A percentile compares a stretch with the other conserved stretches of the same genome.
Evolutionary conservation across 2,113 vertebrate genomes (phyloP).

Genomic region (Chaetodon auriga): DNA sequence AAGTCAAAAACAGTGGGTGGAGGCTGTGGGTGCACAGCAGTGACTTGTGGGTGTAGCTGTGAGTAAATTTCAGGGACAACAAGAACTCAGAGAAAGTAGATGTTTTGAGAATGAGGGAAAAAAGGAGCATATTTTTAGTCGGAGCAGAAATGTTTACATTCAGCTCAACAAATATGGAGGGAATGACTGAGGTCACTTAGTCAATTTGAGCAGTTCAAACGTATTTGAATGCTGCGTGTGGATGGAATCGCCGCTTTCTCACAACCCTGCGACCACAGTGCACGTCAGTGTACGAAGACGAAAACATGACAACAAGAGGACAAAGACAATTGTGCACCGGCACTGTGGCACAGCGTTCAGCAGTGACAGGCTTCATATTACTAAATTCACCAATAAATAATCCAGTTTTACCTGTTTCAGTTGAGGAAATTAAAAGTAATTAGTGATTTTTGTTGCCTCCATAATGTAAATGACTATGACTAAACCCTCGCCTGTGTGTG

Average conservation of each 20-base stretch:
- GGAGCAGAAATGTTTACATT: constrained; percentile 15
- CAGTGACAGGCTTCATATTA: no score
- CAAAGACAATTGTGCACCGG: background rate
- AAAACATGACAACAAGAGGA: no score
- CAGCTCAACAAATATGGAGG: background rate
- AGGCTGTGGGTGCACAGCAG: constrained; percentile 22
- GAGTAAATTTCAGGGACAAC: constrained; percentile 14
- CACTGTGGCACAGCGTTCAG: background rate
- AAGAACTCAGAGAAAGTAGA: background rate
- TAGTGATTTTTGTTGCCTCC: background rate
- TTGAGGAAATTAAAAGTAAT: background rate
- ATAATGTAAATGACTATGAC: background rate
- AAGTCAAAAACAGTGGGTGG: constrained; percentile 37
- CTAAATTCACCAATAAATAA: background rate
- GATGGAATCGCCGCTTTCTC: no score
- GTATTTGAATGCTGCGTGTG: background rate
- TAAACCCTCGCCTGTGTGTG: constrained; percentile 9
- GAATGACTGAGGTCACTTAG: background rate
- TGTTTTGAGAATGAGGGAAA: background rate
- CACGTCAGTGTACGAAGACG: no score
- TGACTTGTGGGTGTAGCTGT: background rate
- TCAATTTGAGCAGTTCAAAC: background rate
- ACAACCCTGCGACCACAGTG: background rate
- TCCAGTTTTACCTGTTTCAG: background rate
- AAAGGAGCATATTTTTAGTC: background rate